phyloP scores from a whole-genome alignment of 2,113 vertebrate genomes.

The Phoxinus phoxinus region DNA sequence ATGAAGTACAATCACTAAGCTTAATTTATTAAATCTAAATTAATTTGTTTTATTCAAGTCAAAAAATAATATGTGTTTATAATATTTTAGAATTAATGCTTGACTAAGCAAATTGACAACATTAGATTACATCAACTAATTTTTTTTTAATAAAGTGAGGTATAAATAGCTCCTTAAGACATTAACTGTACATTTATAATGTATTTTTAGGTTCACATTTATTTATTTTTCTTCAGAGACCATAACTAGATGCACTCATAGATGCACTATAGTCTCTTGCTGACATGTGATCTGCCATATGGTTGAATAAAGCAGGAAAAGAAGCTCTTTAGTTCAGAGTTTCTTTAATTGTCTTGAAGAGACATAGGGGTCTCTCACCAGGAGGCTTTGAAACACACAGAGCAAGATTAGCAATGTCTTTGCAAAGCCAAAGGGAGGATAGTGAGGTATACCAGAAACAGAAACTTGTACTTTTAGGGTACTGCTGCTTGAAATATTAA shows the following conservation, averaged over 20 bases:
- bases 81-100: not conserved
- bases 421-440: slow-evolving; percentile 32
- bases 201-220: not conserved
- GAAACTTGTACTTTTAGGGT: slow-evolving; percentile 37
- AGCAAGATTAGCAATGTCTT: slow-evolving; percentile 46
- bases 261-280: slow-evolving; percentile 1
- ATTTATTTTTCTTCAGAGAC: not conserved
- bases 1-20: not conserved
- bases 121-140: not conserved
- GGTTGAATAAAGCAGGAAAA: slow-evolving; percentile 4
- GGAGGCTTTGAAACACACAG: slow-evolving; percentile 36
- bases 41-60: not conserved
- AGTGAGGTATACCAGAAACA: slow-evolving; percentile 24
- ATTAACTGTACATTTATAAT: not conserved
- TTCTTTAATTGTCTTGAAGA: slow-evolving; percentile 33
- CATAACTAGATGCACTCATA: not conserved
- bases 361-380: slow-evolving; percentile 21
- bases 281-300: slow-evolving; percentile 23
- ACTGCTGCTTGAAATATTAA: slow-evolving; percentile 46
- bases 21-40: not conserved
- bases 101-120: not conserved
- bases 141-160: not conserved
- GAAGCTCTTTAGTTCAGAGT: slow-evolving; percentile 22
- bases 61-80: not conserved
- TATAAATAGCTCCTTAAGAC: not conserved